Percentiles rank a stretch among this genome's conserved stretches.
These are phyloP conservation scores for Heptranchias perlo DNA, from an alignment of 2,113 vertebrate genomes.

Conservation along the genomic window DNA sequence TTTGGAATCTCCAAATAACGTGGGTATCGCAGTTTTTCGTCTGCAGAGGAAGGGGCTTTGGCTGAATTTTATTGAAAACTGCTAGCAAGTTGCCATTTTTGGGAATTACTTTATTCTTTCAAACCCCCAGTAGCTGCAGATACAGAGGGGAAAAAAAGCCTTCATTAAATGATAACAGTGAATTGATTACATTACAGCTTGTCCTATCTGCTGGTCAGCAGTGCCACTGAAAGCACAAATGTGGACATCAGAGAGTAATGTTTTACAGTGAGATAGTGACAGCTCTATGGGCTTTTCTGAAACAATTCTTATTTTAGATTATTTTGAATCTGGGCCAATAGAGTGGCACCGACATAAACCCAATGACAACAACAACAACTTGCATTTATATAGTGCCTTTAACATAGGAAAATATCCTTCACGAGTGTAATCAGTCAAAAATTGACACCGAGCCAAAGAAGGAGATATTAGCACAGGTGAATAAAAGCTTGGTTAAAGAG, in stretches of 20 bases:
- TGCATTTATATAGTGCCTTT: neutral
- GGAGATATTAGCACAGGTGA: no score
- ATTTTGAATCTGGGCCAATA: neutral
- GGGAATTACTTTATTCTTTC: neutral
- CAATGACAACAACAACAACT: neutral
- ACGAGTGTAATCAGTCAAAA: no score
- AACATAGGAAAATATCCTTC: neutral
- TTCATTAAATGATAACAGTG: conserved; percentile 58
- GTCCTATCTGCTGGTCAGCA: conserved; percentile 55
- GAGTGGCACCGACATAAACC: neutral
- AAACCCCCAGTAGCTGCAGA: neutral
- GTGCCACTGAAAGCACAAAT: conserved; percentile 50
- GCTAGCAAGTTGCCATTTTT: neutral
- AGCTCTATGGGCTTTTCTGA: conserved; percentile 70
- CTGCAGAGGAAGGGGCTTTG: neutral
- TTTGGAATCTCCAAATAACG: neutral
- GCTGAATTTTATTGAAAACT: neutral
- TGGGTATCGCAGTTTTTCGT: neutral
- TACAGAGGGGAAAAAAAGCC: conserved; percentile 52
- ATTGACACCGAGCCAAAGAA: no score
- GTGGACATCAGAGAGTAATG: conserved; percentile 42
- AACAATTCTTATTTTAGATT: conserved; percentile 52
- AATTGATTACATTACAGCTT: conserved; percentile 65
- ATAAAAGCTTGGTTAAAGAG: no score
- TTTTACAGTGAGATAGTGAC: conserved; percentile 66